A percentile compares a stretch with the other conserved stretches of the same genome.
These are phyloP conservation scores for Alloscopus bannaensis DNA, from an alignment of 2,888 invertebrate genomes.

Conservation along the genomic window DNA sequence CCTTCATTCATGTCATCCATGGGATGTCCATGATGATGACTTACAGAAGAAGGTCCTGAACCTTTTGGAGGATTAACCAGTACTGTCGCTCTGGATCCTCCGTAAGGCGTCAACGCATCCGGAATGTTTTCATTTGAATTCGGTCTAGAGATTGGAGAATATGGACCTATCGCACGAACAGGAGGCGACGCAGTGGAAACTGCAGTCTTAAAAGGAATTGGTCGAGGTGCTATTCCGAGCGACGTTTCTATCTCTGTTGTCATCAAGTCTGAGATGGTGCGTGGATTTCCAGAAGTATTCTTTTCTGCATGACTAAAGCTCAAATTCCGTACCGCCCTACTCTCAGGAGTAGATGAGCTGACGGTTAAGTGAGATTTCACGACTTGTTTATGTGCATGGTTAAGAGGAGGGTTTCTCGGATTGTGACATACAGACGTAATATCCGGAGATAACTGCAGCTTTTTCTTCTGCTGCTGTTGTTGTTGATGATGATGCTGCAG, in stretches of 20 bases:
- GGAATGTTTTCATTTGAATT: conserved; percentile 73
- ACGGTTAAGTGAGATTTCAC: conserved; percentile 56
- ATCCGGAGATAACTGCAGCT: conserved; percentile 70
- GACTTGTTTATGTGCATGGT: conserved; percentile 39
- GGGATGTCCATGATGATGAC: conserved; percentile 13
- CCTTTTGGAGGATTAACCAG: conserved; percentile 64
- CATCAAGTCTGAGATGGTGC: conserved; percentile 92
- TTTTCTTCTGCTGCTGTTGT: conserved; percentile 58
- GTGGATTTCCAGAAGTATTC: conserved; percentile 76
- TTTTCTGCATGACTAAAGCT: conserved; percentile 58
- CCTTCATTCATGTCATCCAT: conserved; percentile 70
- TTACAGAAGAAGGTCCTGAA: conserved; percentile 36
- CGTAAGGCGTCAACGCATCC: conserved; percentile 55
- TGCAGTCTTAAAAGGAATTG: conserved; percentile 8
- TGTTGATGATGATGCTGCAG: conserved; percentile 4
- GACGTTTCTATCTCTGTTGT: conserved; percentile 93
- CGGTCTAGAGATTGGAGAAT: conserved; percentile 77
- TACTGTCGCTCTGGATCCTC: conserved; percentile 66
- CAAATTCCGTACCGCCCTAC: conserved; percentile 58
- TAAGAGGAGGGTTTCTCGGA: conserved; percentile 35
- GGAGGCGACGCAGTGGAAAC: conserved; percentile 71
- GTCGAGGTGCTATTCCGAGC: conserved; percentile 84
- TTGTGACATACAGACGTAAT: conserved; percentile 50
- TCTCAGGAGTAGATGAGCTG: conserved; percentile 37
- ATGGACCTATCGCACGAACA: conserved; percentile 73